Conservation (phyloP, 2,888 invertebrate genomes). For the Sinelater perroti region DNA sequence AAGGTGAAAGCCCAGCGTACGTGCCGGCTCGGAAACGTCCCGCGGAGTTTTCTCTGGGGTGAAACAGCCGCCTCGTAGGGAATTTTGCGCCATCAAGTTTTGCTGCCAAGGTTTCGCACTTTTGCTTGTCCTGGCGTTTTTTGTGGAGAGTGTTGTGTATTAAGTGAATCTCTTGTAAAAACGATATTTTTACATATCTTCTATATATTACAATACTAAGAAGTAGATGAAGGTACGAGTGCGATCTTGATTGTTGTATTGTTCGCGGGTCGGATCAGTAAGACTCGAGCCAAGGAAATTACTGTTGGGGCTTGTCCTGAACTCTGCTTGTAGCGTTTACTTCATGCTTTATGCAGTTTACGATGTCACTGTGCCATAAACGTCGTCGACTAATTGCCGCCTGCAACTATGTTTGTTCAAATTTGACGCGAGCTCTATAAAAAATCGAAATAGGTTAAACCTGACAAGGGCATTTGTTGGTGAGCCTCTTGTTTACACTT, state of each 20-base stretch:
- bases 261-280: too few species aligned
- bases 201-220: conserved; percentile 53
- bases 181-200: conserved; percentile 55
- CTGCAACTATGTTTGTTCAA: conserved; percentile 17
- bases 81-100: conserved; percentile 37
- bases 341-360: conserved; percentile 45
- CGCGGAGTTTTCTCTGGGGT: neutral
- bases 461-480: conserved; percentile 11
- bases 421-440: conserved; percentile 1
- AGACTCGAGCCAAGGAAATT: conserved; percentile 7
- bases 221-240: conserved; percentile 59
- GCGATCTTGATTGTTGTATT: conserved; percentile 11
- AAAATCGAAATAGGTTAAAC: conserved; percentile 14
- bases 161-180: conserved; percentile 47
- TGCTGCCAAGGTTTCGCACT: conserved; percentile 32
- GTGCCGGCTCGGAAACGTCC: neutral
- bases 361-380: conserved; percentile 46
- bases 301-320: conserved; percentile 33
- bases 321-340: too few species aligned
- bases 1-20: neutral
- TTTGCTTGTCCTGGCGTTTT: conserved; percentile 50
- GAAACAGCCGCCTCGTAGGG: conserved; percentile 31
- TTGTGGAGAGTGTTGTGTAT: conserved; percentile 56
- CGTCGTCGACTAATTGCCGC: conserved; percentile 12
- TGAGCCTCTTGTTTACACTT: conserved; percentile 31